A percentile compares a stretch with the other conserved stretches of the same genome.
These are phyloP conservation scores for Zygaena filipendulae DNA, from an alignment of 2,888 invertebrate genomes.

Conservation along the genomic window DNA sequence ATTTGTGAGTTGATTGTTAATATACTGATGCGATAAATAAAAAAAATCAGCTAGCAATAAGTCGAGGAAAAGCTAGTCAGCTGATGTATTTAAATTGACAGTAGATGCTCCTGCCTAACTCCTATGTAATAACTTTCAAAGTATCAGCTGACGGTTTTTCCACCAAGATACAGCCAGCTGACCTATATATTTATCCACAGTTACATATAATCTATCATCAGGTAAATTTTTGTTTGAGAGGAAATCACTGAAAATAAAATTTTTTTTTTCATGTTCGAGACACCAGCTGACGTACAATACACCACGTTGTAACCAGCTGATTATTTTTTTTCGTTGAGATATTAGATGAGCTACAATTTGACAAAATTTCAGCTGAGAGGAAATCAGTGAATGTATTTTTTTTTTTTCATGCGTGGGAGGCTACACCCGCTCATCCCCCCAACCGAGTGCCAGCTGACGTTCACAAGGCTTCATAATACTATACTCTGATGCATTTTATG, in stretches of 20 bases:
- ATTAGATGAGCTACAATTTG: no score
- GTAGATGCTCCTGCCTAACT: background rate
- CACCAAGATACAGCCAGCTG: background rate
- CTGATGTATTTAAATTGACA: background rate
- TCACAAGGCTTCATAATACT: no score
- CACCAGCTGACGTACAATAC: conserved; percentile 1
- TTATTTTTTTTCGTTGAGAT: no score
- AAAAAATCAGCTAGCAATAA: background rate
- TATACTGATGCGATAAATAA: background rate
- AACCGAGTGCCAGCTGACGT: no score
- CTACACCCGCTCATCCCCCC: no score
- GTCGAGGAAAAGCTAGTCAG: background rate
- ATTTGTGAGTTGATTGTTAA: background rate
- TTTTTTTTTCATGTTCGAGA: conserved; percentile 1
- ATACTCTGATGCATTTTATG: no score
- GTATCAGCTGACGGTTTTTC: background rate
- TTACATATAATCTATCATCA: conserved; percentile 1
- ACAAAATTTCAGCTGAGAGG: no score
- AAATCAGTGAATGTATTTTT: no score
- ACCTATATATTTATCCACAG: background rate
- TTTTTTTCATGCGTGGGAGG: no score
- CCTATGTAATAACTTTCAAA: background rate
- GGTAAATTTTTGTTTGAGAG: conserved; percentile 1
- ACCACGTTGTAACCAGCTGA: no score
- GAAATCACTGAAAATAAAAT: background rate